Conservation (phyloP, 2,113 vertebrate genomes). For the Ceratotherium simum region DNA sequence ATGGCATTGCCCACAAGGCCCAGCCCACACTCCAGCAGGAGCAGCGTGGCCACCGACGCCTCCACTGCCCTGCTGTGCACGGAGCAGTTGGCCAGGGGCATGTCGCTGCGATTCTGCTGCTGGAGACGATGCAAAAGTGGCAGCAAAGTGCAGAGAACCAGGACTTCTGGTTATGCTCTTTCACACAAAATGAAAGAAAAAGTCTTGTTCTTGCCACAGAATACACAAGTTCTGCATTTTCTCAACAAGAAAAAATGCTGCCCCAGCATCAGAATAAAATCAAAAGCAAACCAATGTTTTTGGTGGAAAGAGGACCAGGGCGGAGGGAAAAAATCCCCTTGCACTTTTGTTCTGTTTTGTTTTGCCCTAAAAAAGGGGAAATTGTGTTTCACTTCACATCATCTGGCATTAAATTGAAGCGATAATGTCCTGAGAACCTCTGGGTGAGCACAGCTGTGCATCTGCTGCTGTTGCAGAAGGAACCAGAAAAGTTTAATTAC, state of each 20-base stretch:
- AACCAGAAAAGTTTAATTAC: fast-evolving
- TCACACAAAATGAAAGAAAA: not conserved
- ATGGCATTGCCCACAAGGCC: conserved; percentile 82
- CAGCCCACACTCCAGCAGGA: conserved; percentile 76
- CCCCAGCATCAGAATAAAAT: not conserved
- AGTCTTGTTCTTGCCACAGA: not conserved
- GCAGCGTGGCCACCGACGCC: not conserved
- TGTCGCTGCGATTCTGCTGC: not conserved
- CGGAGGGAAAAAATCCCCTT: not conserved
- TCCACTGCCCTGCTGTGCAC: fast-evolving
- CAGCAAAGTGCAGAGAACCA: not conserved
- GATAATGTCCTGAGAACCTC: fast-evolving
- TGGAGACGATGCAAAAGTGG: fast-evolving
- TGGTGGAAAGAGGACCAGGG: not conserved
- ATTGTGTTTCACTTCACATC: not conserved
- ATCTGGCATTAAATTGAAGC: fast-evolving
- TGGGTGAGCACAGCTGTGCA: fast-evolving
- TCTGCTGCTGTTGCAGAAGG: not conserved
- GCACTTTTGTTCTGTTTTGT: not conserved
- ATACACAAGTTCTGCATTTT: not conserved
- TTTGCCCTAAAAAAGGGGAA: not conserved
- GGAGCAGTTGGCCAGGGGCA: not conserved
- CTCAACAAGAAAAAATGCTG: not conserved
- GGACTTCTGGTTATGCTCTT: fast-evolving
- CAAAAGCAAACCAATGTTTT: not conserved